phyloP scores from a whole-genome alignment of 2,888 invertebrate genomes.

The Oxycera nigricornis region DNA sequence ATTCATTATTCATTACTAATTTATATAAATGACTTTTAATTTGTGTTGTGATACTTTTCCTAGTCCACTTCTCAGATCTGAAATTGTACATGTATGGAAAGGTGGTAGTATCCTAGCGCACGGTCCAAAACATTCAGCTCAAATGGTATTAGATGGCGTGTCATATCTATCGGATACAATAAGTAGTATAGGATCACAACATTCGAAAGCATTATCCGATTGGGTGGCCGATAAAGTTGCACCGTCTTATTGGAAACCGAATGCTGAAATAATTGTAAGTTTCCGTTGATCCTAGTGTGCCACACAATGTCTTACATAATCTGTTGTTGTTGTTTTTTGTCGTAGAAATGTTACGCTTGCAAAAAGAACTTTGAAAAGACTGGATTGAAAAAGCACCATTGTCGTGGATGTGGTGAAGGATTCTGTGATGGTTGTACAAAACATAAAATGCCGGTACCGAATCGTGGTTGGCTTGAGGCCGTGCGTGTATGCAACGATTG shows the following conservation, averaged over 20 bases:
- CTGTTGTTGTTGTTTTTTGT: background rate
- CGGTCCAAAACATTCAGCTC: conserved; percentile 66
- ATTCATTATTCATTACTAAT: background rate
- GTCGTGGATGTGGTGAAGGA: conserved; percentile 80
- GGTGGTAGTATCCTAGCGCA: conserved; percentile 64
- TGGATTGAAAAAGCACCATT: conserved; percentile 74
- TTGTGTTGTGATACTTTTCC: conserved; percentile 33
- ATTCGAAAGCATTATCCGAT: conserved; percentile 70
- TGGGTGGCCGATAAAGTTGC: conserved; percentile 80
- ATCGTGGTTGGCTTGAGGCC: conserved; percentile 72
- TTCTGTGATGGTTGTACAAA: conserved; percentile 78
- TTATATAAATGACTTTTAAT: background rate
- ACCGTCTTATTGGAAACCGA: conserved; percentile 82
- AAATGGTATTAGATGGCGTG: conserved; percentile 71
- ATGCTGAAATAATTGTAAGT: conserved; percentile 73
- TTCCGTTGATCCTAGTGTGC: background rate
- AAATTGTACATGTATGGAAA: conserved; percentile 75
- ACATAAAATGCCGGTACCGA: conserved; percentile 72
- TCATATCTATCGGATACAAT: conserved; percentile 70
- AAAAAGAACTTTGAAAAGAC: conserved; percentile 65
- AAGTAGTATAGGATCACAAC: conserved; percentile 71
- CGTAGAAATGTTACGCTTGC: conserved; percentile 72
- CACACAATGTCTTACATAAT: background rate
- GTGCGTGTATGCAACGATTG: conserved; percentile 80
- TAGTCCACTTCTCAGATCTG: conserved; percentile 59